Evolutionary conservation across 2,113 vertebrate species (phyloP).

Genomic region (Puntigrus tetrazona): DNA sequence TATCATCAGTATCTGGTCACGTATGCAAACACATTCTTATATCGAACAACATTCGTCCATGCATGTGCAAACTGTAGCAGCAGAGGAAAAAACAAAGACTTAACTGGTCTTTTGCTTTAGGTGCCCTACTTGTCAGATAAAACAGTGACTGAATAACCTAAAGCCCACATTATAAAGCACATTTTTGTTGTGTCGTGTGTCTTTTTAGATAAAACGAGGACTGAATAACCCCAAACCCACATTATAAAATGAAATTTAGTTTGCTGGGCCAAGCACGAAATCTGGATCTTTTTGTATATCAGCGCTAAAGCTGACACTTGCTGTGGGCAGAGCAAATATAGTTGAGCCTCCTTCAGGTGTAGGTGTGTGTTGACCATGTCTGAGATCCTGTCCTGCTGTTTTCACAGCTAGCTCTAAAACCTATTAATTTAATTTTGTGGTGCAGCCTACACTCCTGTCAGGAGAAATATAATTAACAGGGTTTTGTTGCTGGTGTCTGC

Average conservation of each 20-base stretch:
- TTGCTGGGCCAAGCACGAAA: neutral
- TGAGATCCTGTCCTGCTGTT: constrained; percentile 30
- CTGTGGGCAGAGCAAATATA: constrained; percentile 14
- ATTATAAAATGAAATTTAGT: neutral
- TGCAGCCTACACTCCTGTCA: constrained; percentile 53
- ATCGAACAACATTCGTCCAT: neutral
- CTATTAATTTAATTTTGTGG: constrained; percentile 47
- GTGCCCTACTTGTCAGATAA: neutral
- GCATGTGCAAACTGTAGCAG: neutral
- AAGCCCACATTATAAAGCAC: constrained; percentile 3
- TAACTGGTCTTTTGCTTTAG: neutral
- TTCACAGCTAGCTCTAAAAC: constrained; percentile 21
- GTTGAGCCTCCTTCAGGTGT: constrained; percentile 46
- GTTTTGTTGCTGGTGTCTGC: constrained; percentile 53
- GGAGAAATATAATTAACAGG: constrained; percentile 56
- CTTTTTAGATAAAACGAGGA: constrained; percentile 5
- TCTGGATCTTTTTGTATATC: neutral
- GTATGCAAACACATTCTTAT: neutral
- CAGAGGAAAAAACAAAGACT: neutral
- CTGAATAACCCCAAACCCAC: neutral
- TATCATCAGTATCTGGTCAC: no score
- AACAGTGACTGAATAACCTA: constrained; percentile 15
- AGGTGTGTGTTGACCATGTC: constrained; percentile 46
- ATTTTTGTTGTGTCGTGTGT: neutral
- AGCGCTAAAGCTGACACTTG: neutral